Evolutionary conservation across 2,113 vertebrate species (phyloP).

Genomic region (Rhombomys opimus): DNA sequence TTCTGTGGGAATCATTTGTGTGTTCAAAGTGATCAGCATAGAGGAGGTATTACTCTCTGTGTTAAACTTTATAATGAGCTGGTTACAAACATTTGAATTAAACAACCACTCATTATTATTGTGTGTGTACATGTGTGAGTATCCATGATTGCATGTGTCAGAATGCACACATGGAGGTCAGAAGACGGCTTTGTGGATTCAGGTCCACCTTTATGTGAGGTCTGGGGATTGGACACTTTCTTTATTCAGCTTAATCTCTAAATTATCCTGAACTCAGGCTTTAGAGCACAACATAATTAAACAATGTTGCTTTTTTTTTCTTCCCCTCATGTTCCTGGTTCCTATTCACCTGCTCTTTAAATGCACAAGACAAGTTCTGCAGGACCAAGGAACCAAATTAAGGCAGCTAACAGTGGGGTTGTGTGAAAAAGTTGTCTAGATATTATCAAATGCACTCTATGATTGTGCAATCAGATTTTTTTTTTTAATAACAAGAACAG

Average conservation of each 20-base stretch:
- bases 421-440: neutral
- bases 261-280: conserved; percentile 39
- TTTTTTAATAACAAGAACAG: neutral
- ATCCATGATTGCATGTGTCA: neutral
- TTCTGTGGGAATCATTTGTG: conserved; percentile 33
- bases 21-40: conserved; percentile 57
- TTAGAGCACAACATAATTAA: conserved; percentile 16
- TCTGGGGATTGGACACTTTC: neutral
- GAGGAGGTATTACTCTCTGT: conserved; percentile 4
- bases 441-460: neutral
- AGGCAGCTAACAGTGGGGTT: neutral
- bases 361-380: neutral
- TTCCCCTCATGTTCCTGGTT: conserved; percentile 32
- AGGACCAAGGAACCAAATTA: neutral
- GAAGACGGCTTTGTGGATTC: neutral
- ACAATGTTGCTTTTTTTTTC: neutral
- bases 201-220: neutral
- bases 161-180: neutral
- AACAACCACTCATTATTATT: neutral
- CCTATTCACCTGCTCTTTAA: neutral
- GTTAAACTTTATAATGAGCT: conserved; percentile 31
- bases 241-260: conserved; percentile 27
- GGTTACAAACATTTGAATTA: conserved; percentile 22
- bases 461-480: neutral
- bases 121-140: neutral